phyloP scores from a whole-genome alignment of 1,140 invertebrate genomes.

The Brachionus rubens region DNA sequence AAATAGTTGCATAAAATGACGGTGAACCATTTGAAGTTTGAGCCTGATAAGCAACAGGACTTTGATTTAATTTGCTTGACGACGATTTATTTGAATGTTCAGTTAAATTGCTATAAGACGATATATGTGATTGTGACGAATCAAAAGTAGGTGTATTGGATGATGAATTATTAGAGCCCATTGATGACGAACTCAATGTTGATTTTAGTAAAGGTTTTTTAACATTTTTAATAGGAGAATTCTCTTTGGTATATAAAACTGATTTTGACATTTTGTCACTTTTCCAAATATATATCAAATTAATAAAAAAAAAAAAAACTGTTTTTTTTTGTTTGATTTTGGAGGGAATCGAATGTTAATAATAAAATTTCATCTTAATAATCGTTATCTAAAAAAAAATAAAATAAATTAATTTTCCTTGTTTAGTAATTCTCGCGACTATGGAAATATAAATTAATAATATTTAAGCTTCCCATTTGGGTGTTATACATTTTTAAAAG shows the following conservation, averaged over 20 bases:
- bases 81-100: not conserved
- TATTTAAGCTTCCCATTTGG: too few relatives aligned
- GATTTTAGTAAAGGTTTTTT: constrained; percentile 33
- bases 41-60: not conserved
- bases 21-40: not conserved
- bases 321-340: too few relatives aligned
- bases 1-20: constrained; percentile 18
- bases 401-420: too few relatives aligned
- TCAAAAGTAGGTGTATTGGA: not conserved
- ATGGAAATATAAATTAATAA: too few relatives aligned
- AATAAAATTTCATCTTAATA: too few relatives aligned
- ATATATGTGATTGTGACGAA: too few relatives aligned
- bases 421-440: too few relatives aligned
- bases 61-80: not conserved
- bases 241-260: not conserved
- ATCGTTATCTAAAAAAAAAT: too few relatives aligned
- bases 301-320: too few relatives aligned
- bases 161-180: not conserved
- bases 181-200: not conserved
- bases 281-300: too few relatives aligned
- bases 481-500: too few relatives aligned
- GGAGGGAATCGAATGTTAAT: too few relatives aligned
- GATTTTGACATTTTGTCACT: constrained; percentile 18
- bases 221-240: not conserved
- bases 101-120: not conserved